A percentile compares a stretch with the other conserved stretches of the same genome.
Conservation (phyloP, 23 tunicate genomes). For the Styela plicata region DNA sequence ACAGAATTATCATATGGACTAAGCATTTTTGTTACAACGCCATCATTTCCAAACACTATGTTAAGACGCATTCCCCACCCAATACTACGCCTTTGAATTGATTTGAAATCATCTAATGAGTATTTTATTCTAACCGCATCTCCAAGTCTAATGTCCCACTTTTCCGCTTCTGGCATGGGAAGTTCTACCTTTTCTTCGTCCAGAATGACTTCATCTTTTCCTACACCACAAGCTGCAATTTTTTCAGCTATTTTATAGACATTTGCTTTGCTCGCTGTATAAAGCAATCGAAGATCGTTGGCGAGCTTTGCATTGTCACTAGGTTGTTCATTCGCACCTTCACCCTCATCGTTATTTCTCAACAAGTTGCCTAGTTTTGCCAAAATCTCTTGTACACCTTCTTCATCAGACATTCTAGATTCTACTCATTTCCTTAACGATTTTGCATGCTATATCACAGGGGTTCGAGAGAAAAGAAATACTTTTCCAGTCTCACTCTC, state of each 20-base stretch:
- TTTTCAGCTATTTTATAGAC: conserved; percentile 25
- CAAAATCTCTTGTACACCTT: too few species aligned
- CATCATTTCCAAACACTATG: background rate
- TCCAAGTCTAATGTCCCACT: conserved; percentile 23
- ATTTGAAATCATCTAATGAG: conserved; percentile 22
- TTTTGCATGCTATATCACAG: too few species aligned
- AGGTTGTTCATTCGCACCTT: too few species aligned
- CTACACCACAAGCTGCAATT: background rate
- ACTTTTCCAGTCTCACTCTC: too few species aligned
- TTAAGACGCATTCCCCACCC: background rate
- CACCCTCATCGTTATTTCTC: too few species aligned
- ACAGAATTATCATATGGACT: conserved; percentile 12
- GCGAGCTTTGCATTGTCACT: too few species aligned
- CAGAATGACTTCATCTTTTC: background rate
- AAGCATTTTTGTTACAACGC: background rate
- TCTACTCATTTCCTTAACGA: too few species aligned
- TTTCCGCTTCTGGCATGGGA: background rate
- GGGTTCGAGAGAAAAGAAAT: too few species aligned
- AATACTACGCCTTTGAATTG: background rate
- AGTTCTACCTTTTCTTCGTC: background rate
- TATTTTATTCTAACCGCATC: conserved; percentile 8
- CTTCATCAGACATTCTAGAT: too few species aligned
- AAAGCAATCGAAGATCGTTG: background rate
- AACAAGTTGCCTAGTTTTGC: too few species aligned
- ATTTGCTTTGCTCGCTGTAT: conserved; percentile 13